A percentile compares a stretch with the other conserved stretches of the same genome.
Conservation (phyloP, 2,888 invertebrate species). For the Onthophagus sagittarius region DNA sequence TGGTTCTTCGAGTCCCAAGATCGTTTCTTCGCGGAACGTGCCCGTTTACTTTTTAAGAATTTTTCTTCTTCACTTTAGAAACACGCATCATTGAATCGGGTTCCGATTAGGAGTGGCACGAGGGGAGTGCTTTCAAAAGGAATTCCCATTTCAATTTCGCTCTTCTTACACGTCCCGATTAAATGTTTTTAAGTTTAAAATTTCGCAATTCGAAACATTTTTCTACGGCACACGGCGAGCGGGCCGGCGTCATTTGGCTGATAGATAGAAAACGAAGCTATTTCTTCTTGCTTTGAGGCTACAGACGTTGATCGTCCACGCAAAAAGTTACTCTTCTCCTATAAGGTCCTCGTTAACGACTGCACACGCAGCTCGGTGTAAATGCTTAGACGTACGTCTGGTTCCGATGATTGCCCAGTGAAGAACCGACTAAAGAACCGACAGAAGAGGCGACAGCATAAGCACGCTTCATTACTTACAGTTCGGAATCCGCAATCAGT, state of each 20-base stretch:
- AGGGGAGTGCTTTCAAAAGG: not conserved
- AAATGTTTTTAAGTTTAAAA: too few relatives aligned
- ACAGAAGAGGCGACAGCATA: not conserved
- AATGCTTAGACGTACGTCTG: not conserved
- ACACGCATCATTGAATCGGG: not conserved
- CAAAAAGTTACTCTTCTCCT: not conserved
- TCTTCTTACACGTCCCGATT: too few relatives aligned
- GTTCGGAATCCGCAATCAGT: not conserved
- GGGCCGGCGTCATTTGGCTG: not conserved
- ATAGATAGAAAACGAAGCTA: not conserved
- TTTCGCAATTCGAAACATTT: not conserved
- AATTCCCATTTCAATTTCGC: too few relatives aligned
- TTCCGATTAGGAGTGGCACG: not conserved
- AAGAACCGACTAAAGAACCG: not conserved
- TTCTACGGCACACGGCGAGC: not conserved
- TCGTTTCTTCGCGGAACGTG: not conserved
- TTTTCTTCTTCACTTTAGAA: not conserved
- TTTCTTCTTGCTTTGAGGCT: not conserved
- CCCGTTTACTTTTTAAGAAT: not conserved
- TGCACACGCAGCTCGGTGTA: not conserved
- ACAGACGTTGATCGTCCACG: not conserved
- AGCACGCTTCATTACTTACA: not conserved
- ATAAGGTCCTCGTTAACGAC: not conserved
- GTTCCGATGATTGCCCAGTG: not conserved
- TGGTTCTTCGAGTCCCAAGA: not conserved